Base-by-base conservation (phyloP, 2,113 vertebrate species). In the Thryonomys swinderianus region DNA sequence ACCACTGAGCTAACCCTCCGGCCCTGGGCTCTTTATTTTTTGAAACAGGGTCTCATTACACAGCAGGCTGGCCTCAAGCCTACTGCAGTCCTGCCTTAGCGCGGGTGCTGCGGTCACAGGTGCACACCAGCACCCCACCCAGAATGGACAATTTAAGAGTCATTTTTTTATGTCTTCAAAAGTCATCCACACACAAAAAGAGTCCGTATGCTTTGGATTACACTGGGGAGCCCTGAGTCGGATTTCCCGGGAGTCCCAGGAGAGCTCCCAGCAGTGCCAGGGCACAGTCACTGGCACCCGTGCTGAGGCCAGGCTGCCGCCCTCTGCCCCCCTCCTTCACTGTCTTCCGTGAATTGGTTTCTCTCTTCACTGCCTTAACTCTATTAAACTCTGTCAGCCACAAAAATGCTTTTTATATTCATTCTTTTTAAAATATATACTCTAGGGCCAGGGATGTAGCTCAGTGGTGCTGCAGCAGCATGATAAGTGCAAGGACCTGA, bases 121-220 rank as follows among this genome's bases (percentile, higher is more conserved):
- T 11, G 14, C 16, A 2, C 32, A 14, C 64, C 12, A 66, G 30
- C 30, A 66, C 64, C 30, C 64, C 64, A 34, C 5, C 67, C 67
- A 69, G 67, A n/a, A 20, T 66, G 32, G 30, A 4, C 51, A 66
- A 55, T 67, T 78, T 78, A 67, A 90, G 45, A 95, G 57, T 40
- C 91, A 82, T 80, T 96, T 18, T 88, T 93, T 76, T 85, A 30
- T 93, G 93, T 73, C 53, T 66, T 85, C 30, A 79, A 62, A 97
- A 91, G 62, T 80, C 74, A 91, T 21, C 23, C 32, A 20, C 81
- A n/a, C 23, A 18, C 76, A n/a, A n/a, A n/a, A n/a, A 92, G 76
- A 61, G 37, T 82, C 67, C 91, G 0, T 59, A 93, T 80, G 42
- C 88, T 85, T 62, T 92, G 69, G 67, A 32, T 87, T 66, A 87